Evolutionary conservation across 2,888 invertebrate species (phyloP), one percentile per base, ranked within the genome.

Genomic region (Panopea generosa): DNA sequence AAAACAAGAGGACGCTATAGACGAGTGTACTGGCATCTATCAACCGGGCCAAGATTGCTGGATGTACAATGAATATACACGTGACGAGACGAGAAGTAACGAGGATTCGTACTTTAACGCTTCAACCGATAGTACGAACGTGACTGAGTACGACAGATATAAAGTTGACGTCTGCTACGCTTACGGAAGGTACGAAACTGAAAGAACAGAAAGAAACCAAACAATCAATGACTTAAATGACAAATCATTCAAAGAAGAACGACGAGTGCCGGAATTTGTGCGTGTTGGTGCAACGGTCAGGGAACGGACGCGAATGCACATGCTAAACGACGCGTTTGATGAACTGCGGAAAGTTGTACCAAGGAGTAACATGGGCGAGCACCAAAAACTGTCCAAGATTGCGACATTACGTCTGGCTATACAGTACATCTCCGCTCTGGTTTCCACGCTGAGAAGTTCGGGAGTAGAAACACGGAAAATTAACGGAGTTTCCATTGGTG

Each of bases 311-410:
- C 82, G 92, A 14, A 92, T 92, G 92, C 92, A 92, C 69, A 85
- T 90, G 86, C 74, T 92, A n/a, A 92, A 92, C 73, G 91, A 91
- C 67, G 92, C 92, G 1, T 92, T 92, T 75, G 92, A 92, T 52
- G 89, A 88, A 22, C 84, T 92, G 24, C 76, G 92, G 45, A 87
- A 87, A 77, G 91, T 91, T 14, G 91, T 92, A 22, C 92, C 92
- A 0, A 89, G 89, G 66, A 87, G 89, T 3, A 92, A 91, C 78
- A 66, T 91, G 4, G 90, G 89, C 29, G 92, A 92, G 18, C 91
- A 92, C 43, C 92, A 92, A 73, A 90, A 90, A 84, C 82, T 92
- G 73, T 92, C 92, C 1, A 92, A 92, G 81, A 92, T 92, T 24
- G 92, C 92, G 26, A 92, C 92, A 2, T 84, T 92, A 22, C 84